Base-by-base conservation (phyloP, 2,888 invertebrate species). In the Tetropium fuscum region DNA sequence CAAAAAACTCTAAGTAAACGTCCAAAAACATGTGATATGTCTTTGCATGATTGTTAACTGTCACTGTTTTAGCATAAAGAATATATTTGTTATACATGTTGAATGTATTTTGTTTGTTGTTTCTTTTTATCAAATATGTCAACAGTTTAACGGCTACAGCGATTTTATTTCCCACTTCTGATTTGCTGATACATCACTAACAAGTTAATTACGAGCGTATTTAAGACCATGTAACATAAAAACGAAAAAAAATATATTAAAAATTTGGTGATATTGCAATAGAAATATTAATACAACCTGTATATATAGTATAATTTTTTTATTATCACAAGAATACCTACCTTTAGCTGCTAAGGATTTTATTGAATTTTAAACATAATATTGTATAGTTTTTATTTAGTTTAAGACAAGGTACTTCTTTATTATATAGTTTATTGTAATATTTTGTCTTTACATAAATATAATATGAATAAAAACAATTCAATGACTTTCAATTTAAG, bases 371-470 rank as follows among this genome's bases (percentile, higher is more conserved):
- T 69, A 70, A 71, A 69, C 68, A 73, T 61, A 72, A 71, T 72
- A 75, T 74, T 77, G 77, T 77, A 78, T 76, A 77, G 74, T 68
- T 77, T 75, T 76, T 76, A 76, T 76, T 74, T 75, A 75, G 75
- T 64, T 68, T 77, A 76, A 76, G 75, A 74, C 71, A 69, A 73
- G 71, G 77, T 75, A 76, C 74, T 76, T 66, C 66, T 77, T 78
- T 74, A 78, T 72, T 76, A 78, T 75, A 77, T 75, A 76, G 76
- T 76, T 76, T 78, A 78, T 75, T 77, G 78, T 78, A 77, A 77
- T 77, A 77, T 77, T 76, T 76, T 75, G 75, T 77, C 76, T 75
- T 75, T 76, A 71, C 68, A 74, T 76, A 76, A 77, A 75, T 74
- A 69, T 63, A 68, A 68, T 68, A 68, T 63, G 47, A 67, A 66